phyloP scores from a whole-genome alignment of 2,888 invertebrate genomes.

The Cyaniris semiargus region DNA sequence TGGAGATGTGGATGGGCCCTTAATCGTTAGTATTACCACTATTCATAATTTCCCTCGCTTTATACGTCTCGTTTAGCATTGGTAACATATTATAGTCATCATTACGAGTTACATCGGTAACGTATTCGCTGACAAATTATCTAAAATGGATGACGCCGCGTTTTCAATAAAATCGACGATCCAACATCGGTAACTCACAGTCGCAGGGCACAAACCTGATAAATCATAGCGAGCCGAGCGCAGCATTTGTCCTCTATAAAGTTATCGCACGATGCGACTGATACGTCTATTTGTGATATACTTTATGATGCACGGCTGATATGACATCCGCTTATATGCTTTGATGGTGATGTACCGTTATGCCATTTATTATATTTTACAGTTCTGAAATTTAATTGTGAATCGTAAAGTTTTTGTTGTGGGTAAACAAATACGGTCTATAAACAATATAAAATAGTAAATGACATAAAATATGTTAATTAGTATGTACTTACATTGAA shows the following conservation, averaged over 20 bases:
- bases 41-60: background rate
- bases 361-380: background rate
- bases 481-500: background rate
- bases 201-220: conserved; percentile 47
- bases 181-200: conserved; percentile 34
- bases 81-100: background rate
- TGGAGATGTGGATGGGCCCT: too few relatives aligned
- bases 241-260: conserved; percentile 27
- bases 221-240: conserved; percentile 45
- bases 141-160: conserved; percentile 21
- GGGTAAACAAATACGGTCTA: background rate
- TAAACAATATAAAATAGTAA: background rate
- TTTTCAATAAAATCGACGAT: conserved; percentile 36
- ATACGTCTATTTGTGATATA: conserved; percentile 30
- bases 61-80: background rate
- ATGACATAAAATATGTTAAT: background rate
- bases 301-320: conserved; percentile 26
- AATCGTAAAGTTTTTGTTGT: background rate
- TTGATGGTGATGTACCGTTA: background rate
- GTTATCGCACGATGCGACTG: conserved; percentile 23
- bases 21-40: background rate
- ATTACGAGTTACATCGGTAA: background rate
- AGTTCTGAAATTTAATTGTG: background rate
- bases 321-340: conserved; percentile 10
- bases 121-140: conserved; percentile 20